phyloP scores from a whole-genome alignment of 2,113 vertebrate species.

The Chaetura pelagica region DNA sequence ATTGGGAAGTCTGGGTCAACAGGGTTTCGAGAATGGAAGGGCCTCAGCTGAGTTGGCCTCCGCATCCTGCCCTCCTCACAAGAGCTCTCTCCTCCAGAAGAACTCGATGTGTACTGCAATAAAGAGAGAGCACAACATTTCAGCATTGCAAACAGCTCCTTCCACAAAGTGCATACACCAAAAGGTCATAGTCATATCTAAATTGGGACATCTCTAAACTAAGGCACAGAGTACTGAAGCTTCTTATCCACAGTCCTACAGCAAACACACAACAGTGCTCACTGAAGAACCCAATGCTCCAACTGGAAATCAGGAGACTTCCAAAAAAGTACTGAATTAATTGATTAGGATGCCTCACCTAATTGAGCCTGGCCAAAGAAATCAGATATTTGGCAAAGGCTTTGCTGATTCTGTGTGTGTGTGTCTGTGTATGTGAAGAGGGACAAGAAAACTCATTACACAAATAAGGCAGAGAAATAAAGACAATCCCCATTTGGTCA shows the following conservation, averaged over 20 bases:
- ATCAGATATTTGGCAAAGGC: neutral
- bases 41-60: constrained; percentile 92
- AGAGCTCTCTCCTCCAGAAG: constrained; percentile 97
- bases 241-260: neutral
- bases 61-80: constrained; percentile 98
- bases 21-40: constrained; percentile 87
- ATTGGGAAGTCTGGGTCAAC: constrained; percentile 87
- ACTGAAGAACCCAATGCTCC: neutral
- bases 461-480: neutral
- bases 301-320: neutral
- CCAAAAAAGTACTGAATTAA: neutral
- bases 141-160: neutral
- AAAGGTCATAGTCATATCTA: neutral
- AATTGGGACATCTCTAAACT: neutral
- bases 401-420: neutral
- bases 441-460: neutral
- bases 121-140: neutral
- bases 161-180: neutral
- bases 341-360: neutral
- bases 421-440: neutral
- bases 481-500: neutral
- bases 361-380: neutral
- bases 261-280: neutral
- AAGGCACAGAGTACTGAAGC: neutral
- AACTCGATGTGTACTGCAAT: constrained; percentile 94